Conservation (phyloP, 2,888 invertebrate species). For the Oeneis ivallda region DNA sequence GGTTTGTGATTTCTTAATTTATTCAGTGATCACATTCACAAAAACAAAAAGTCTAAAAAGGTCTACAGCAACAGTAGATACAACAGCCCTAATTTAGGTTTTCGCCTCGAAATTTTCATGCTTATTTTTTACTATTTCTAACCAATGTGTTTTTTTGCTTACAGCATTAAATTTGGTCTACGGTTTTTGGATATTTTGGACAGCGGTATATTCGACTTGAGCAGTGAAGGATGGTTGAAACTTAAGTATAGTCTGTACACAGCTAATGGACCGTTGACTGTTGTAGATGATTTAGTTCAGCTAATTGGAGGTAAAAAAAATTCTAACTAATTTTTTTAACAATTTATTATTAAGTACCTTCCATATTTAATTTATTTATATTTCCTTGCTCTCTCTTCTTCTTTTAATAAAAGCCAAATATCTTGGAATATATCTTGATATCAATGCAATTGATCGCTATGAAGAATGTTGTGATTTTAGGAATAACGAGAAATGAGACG, state of each 20-base stretch:
- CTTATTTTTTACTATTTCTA: not conserved
- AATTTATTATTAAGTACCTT: too few relatives aligned
- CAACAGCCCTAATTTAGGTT: too few relatives aligned
- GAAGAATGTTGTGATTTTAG: conserved; percentile 45
- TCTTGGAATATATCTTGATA: not conserved
- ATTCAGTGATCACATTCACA: not conserved
- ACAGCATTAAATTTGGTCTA: conserved; percentile 61
- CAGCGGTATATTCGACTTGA: conserved; percentile 58
- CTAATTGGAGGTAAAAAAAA: conserved; percentile 58
- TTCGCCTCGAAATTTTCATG: not conserved
- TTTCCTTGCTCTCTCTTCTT: not conserved
- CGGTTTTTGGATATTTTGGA: conserved; percentile 65
- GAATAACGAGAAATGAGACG: conserved; percentile 45
- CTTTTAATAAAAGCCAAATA: not conserved
- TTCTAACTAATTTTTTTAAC: too few relatives aligned
- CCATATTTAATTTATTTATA: not conserved
- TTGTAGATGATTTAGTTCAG: conserved; percentile 58
- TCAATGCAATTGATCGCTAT: not conserved
- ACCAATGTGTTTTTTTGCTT: conserved; percentile 33
- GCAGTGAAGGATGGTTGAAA: conserved; percentile 55
- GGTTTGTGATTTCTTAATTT: conserved; percentile 45
- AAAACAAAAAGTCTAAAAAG: not conserved
- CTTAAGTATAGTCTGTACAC: conserved; percentile 54
- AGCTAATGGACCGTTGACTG: conserved; percentile 52
- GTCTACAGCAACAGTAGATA: not conserved